phyloP scores from a whole-genome alignment of 2,797 vertebrate genomes.

The Vespertilio murinus region DNA sequence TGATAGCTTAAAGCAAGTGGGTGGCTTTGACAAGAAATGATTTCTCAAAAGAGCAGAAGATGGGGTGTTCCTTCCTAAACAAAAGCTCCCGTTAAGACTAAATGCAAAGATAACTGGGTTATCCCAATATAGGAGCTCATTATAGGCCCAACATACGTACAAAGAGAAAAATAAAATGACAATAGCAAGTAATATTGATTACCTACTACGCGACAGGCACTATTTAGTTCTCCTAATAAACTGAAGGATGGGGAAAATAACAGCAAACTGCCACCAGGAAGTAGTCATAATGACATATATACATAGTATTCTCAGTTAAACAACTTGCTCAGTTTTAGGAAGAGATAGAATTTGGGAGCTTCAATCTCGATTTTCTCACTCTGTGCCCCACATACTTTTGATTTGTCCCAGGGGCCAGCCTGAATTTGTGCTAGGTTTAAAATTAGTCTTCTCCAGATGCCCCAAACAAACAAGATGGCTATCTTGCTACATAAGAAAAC shows the following conservation, averaged over 20 bases:
- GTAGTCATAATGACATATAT: background rate
- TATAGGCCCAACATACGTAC: background rate
- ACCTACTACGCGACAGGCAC: background rate
- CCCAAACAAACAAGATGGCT: constrained; percentile 11
- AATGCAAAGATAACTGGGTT: constrained; percentile 25
- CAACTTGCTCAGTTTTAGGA: background rate
- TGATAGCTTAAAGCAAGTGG: background rate
- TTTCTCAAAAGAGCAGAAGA: constrained; percentile 12
- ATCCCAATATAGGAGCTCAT: background rate
- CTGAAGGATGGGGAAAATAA: background rate
- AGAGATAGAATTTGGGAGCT: background rate
- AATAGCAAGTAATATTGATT: background rate
- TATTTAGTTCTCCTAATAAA: background rate
- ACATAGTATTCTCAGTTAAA: background rate
- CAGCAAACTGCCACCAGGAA: constrained; percentile 21
- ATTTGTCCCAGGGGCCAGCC: background rate
- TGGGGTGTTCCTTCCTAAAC: background rate
- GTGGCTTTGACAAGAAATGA: background rate
- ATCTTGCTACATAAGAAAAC: background rate
- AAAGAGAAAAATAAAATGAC: constrained; percentile 31
- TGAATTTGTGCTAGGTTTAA: background rate
- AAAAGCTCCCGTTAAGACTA: constrained; percentile 19
- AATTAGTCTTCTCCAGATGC: background rate
- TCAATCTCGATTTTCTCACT: background rate
- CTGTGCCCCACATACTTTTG: background rate